Percentiles rank a stretch among this genome's conserved stretches.
phyloP scores from a whole-genome alignment of 2,113 vertebrate species.

The Xiphias gladius region DNA sequence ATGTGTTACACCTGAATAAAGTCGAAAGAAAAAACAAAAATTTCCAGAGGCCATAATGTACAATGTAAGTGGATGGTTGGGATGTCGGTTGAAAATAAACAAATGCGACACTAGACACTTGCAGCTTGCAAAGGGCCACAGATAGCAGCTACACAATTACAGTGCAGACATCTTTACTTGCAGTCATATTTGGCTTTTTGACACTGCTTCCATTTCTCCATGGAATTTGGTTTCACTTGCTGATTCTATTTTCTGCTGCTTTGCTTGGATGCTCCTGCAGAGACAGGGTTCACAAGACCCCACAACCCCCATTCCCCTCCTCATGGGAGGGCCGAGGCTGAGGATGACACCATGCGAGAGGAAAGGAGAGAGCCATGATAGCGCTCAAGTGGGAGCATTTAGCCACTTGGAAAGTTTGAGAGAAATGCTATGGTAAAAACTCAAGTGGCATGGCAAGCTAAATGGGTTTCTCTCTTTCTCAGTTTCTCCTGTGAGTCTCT shows the following conservation, averaged over 20 bases:
- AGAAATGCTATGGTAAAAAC: slow-evolving; percentile 65
- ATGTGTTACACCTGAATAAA: not conserved
- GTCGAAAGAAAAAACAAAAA: not conserved
- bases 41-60: not conserved
- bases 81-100: slow-evolving; percentile 5
- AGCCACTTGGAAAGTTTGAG: slow-evolving; percentile 69
- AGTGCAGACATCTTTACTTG: slow-evolving; percentile 13
- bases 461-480: slow-evolving; percentile 77
- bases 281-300: slow-evolving; percentile 40
- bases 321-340: slow-evolving; percentile 49
- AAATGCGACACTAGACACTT: not conserved
- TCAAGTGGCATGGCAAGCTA: slow-evolving; percentile 64
- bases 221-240: slow-evolving; percentile 39
- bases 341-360: slow-evolving; percentile 35
- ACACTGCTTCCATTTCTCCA: slow-evolving; percentile 28
- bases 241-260: slow-evolving; percentile 55
- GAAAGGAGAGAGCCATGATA: slow-evolving; percentile 26
- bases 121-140: not conserved
- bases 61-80: not conserved
- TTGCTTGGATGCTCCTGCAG: slow-evolving; percentile 51
- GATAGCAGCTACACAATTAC: slow-evolving; percentile 10
- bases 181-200: slow-evolving; percentile 8
- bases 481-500: slow-evolving; percentile 71
- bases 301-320: slow-evolving; percentile 15
- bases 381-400: slow-evolving; percentile 74